Conservation (phyloP, 2,797 vertebrate species). For the Centropyge bicolor region DNA sequence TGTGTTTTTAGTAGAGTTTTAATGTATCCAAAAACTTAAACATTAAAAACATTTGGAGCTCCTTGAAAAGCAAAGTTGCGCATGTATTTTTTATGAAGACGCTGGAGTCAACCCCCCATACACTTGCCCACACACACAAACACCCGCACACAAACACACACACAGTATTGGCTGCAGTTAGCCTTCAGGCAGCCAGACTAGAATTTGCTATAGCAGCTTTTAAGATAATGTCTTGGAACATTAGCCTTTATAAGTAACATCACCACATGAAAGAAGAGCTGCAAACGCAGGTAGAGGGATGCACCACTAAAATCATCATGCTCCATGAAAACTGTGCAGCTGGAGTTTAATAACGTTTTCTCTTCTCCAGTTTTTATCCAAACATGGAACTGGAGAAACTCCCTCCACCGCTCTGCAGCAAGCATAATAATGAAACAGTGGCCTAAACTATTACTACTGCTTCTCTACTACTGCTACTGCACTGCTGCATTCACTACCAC, state of each 20-base stretch:
- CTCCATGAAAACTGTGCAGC: slow-evolving; percentile 46
- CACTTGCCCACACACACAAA: neutral
- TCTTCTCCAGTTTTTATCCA: slow-evolving; percentile 39
- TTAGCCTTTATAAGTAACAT: slow-evolving; percentile 80
- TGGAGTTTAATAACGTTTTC: slow-evolving; percentile 51
- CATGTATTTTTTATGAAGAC: neutral
- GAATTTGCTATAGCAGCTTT: slow-evolving; percentile 70
- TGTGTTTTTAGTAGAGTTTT: neutral
- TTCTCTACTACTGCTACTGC: neutral
- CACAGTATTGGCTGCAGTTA: slow-evolving; percentile 25
- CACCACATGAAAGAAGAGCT: slow-evolving; percentile 56
- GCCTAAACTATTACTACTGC: slow-evolving; percentile 20
- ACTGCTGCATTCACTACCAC: neutral
- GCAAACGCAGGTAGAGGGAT: slow-evolving; percentile 53
- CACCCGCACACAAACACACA: neutral
- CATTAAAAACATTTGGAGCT: neutral
- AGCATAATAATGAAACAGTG: slow-evolving; percentile 19
- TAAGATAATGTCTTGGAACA: slow-evolving; percentile 78
- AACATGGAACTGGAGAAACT: slow-evolving; percentile 41
- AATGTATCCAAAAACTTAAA: neutral
- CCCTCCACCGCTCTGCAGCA: slow-evolving; percentile 24
- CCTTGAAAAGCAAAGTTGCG: neutral
- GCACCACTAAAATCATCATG: slow-evolving; percentile 38
- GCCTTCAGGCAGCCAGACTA: slow-evolving; percentile 64
- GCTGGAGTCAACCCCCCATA: neutral